Conservation (phyloP, 2,113 vertebrate genomes). For the Plotosus lineatus region DNA sequence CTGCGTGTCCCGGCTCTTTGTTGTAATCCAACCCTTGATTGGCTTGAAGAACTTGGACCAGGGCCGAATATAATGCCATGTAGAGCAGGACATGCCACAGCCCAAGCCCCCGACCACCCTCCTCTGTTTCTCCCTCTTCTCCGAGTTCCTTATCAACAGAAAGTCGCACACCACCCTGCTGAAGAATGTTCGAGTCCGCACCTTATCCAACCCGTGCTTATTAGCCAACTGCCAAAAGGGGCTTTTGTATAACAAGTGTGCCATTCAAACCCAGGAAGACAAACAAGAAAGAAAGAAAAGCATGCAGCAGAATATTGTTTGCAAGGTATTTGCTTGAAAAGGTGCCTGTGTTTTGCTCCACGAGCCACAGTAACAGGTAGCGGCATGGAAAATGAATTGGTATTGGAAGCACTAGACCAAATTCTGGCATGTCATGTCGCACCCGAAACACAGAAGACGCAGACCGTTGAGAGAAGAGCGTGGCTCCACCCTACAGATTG, state of each 20-base stretch:
- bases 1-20: constrained; percentile 31
- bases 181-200: constrained; percentile 26
- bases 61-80: constrained; percentile 45
- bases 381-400: neutral
- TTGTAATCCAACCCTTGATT: constrained; percentile 47
- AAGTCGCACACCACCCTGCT: constrained; percentile 24
- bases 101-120: neutral
- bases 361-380: neutral
- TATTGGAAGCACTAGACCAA: neutral
- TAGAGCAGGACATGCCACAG: constrained; percentile 43
- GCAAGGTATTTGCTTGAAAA: neutral
- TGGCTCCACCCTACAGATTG: neutral
- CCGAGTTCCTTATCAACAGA: constrained; percentile 32
- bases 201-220: constrained; percentile 23
- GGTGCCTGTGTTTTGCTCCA: neutral
- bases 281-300: constrained; percentile 31
- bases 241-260: constrained; percentile 29
- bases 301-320: constrained; percentile 13
- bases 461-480: neutral
- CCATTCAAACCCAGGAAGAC: constrained; percentile 43
- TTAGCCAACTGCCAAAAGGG: constrained; percentile 28
- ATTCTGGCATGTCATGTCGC: neutral
- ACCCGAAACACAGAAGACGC: neutral
- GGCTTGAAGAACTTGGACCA: constrained; percentile 29
- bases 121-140: neutral